Evolutionary conservation across 2,888 invertebrate species (phyloP), one percentile per base, ranked within the genome.

Genomic region (Rugalucina vietnamica): DNA sequence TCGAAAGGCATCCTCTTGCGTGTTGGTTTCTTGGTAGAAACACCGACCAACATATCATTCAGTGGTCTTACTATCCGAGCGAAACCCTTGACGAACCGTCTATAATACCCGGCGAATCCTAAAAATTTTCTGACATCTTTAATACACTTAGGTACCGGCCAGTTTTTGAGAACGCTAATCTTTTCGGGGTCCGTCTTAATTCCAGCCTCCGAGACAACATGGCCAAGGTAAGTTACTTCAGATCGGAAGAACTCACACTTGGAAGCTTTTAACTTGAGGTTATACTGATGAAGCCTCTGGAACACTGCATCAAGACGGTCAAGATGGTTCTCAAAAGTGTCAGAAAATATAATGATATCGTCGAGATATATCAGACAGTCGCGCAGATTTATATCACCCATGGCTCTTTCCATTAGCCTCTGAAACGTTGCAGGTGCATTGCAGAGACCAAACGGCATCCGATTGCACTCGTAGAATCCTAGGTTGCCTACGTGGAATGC

Each of bases 241-340:
- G 43, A 39, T 39, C 43, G 32, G 57, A 80, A 60, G 54, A 80
- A 80, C 24, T 49, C 43, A 39, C 79, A 79, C 32, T 79, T 79
- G n/a, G 8, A 24, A 21, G 60, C 43, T 32, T 80, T 74, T 3
- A 80, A 24, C 27, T 80, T 80, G 1, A 80, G 32, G n/a, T 49
- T 29, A 39, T 34, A 8, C 37, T 80, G 27, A 10, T 2, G n/a
- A 1, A 80, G 36, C 0, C 77, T 21, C 10, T 21, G 24, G 18
- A 74, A 74, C 4, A 74, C 74, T 3, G 24, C 24, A 2, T 74
- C 74, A 24, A 74, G 74, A 27, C 73, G 49, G 3, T 34, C 24
- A 14, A 79, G 21, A 24, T 71, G 39, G 8, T 36, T 12, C 3
- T 70, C 71, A 8, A 77, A 32, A 18, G 69, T 24, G 4, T 49